Evolutionary conservation across 2,797 vertebrate genomes (phyloP).

Genomic region (Aphelocoma californica): DNA sequence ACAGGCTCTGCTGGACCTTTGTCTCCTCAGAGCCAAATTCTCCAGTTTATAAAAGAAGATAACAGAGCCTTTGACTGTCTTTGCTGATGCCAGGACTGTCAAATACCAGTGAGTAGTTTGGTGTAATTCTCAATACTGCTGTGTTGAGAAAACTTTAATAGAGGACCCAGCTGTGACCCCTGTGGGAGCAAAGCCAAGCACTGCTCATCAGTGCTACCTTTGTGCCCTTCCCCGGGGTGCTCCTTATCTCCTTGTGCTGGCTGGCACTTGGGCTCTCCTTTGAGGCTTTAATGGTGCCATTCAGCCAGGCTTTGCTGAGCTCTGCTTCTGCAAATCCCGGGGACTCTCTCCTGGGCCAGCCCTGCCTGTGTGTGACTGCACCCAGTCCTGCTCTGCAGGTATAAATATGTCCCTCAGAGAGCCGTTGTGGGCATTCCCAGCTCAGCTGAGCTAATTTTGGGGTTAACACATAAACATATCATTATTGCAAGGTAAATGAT

Average conservation of each 20-base stretch:
- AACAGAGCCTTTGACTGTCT: conserved; percentile 25
- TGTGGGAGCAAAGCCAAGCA: not conserved
- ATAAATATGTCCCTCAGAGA: not conserved
- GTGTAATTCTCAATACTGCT: conserved; percentile 32
- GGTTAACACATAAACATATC: not conserved
- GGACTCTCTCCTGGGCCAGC: not conserved
- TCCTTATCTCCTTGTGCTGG: conserved; percentile 46
- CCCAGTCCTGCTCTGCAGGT: not conserved
- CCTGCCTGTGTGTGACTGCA: not conserved
- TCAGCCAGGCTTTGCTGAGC: not conserved
- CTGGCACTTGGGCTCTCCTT: conserved; percentile 54
- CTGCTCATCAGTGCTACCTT: conserved; percentile 47
- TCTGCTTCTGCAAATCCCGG: not conserved
- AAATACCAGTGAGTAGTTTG: not conserved
- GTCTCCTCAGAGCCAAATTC: not conserved
- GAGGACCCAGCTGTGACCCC: conserved; percentile 52
- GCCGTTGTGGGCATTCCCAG: not conserved
- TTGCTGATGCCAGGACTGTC: not conserved
- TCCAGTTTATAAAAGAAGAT: not conserved
- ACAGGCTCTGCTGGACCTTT: not conserved
- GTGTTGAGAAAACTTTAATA: conserved; percentile 34
- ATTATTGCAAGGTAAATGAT: not conserved
- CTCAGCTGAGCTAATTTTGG: not conserved
- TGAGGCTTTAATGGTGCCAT: conserved; percentile 11
- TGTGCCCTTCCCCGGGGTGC: not conserved